Conservation (phyloP, 2,113 vertebrate genomes). For the Argyrosomus japonicus region DNA sequence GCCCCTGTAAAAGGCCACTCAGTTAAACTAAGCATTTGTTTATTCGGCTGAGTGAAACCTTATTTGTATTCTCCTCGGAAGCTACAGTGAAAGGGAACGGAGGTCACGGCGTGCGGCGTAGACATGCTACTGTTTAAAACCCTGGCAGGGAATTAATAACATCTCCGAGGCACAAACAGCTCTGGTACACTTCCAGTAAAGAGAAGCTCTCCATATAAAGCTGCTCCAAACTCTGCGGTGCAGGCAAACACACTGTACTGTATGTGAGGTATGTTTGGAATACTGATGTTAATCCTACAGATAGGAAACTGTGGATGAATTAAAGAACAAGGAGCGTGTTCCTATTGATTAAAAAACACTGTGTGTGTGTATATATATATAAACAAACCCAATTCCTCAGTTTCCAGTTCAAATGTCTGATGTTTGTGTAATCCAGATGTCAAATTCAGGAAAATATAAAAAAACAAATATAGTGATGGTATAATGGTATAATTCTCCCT, state of each 20-base stretch:
- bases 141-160: constrained; percentile 35
- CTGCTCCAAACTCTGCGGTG: background rate
- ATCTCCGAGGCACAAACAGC: constrained; percentile 22
- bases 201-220: background rate
- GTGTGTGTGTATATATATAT: too few relatives aligned
- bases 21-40: constrained; percentile 74
- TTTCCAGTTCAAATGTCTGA: too few relatives aligned
- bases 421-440: too few relatives aligned
- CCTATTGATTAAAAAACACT: background rate
- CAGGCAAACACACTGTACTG: background rate
- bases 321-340: background rate
- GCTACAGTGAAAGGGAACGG: constrained; percentile 18
- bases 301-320: background rate
- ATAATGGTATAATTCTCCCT: too few relatives aligned
- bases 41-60: constrained; percentile 55
- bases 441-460: too few relatives aligned
- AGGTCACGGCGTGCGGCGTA: constrained; percentile 34
- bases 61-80: constrained; percentile 51
- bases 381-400: too few relatives aligned
- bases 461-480: too few relatives aligned
- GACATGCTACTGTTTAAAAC: constrained; percentile 20
- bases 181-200: constrained; percentile 3
- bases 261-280: background rate
- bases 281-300: background rate
- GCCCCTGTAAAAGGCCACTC: constrained; percentile 77